Evolutionary conservation across 1,140 invertebrate species (phyloP), one percentile per base, ranked within the genome.

Genomic region (Ctenoplectra terminalis): DNA sequence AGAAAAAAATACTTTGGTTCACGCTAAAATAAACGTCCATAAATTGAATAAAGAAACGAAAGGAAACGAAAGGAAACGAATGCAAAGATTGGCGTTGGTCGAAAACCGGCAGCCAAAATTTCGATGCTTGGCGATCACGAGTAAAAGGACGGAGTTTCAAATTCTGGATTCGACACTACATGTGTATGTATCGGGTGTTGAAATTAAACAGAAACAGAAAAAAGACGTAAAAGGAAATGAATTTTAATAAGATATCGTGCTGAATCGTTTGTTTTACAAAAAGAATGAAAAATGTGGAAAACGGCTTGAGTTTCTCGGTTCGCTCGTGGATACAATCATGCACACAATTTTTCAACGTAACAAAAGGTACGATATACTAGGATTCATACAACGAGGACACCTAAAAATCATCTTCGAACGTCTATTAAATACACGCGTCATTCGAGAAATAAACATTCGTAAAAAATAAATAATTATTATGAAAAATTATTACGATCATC

Each of bases 171-270:
- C 85, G 69, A 82, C 73, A 37, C 43, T 75, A 50, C 26, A 8
- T 67, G 11, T 71, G 31, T 43, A 15, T 74, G 50, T 83, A 50
- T 88, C 67, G 76, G 81, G 76, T 67, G 52, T 74, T 46, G 66
- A 81, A 82, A 73, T 86, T 37, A 70, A n/a, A 87, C 29, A 61
- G 52, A 70, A 61, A 77, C 50, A 52, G 58, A 74, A 46, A 64
- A 72, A 50, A 78, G 73, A 74, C 69, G 79, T 77, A 46, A 83
- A 75, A 80, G 75, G 52, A 85, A 90, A 90, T 13, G 75, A 86
- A 80, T 74, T 88, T 91, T 90, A 90, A 88, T 90, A 86, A 83
- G 83, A 86, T 82, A 77, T 86, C 89, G 89, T 90, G 90, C 90
- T 88, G 79, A 67, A 83, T 83, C 84, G 84, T 85, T 79, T 81